These are phyloP conservation scores for Bombycilla garrulus DNA, from an alignment of 2,113 vertebrate genomes.

Conservation along the genomic window DNA sequence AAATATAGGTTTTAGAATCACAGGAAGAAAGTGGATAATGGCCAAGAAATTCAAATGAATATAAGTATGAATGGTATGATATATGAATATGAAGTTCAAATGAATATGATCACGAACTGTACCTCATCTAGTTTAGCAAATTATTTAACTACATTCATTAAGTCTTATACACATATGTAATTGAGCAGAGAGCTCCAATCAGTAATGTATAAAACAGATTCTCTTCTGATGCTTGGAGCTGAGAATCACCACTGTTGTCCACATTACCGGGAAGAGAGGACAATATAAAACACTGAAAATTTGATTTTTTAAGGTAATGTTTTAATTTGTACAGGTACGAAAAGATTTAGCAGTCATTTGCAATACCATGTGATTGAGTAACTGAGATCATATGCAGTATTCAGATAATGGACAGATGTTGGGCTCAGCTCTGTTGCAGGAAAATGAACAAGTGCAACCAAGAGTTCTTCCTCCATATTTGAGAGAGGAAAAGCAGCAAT, in stretches of 20 bases:
- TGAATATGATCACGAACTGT: not conserved
- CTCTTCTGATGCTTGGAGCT: not conserved
- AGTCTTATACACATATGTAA: not conserved
- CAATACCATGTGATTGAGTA: not conserved
- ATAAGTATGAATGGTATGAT: not conserved
- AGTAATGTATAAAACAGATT: not conserved
- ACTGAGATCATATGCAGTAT: not conserved
- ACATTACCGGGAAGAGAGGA: not conserved
- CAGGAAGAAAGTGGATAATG: not conserved
- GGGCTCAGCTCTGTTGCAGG: too few relatives aligned
- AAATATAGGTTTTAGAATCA: not conserved
- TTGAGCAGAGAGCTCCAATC: not conserved
- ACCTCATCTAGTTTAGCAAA: not conserved
- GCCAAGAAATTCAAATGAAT: not conserved
- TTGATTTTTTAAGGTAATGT: not conserved
- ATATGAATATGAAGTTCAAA: not conserved
- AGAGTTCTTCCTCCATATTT: not conserved
- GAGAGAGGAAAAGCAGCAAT: not conserved
- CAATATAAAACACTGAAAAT: not conserved
- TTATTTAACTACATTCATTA: not conserved
- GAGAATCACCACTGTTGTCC: not conserved
- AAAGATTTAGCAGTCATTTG: not conserved
- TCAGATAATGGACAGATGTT: not conserved
- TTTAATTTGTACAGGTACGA: accelerated
- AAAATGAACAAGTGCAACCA: not conserved